phyloP scores from a whole-genome alignment of 2,888 invertebrate species.

The Dysmachus trigonus region DNA sequence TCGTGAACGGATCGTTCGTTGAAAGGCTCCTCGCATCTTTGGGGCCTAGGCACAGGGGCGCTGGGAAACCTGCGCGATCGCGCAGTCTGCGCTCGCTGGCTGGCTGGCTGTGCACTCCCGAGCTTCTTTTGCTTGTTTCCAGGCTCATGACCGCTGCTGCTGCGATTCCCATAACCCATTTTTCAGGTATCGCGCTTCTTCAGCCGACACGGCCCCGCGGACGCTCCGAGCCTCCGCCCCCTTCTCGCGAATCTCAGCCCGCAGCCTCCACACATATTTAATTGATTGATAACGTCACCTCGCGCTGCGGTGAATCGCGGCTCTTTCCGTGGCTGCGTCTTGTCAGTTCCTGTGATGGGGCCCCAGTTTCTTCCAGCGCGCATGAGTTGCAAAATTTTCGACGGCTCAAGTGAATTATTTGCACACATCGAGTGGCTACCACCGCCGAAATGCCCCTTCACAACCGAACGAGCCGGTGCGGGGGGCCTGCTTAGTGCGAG shows the following conservation, averaged over 20 bases:
- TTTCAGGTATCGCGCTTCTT: constrained; percentile 34
- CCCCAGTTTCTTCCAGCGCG: not conserved
- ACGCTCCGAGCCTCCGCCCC: not conserved
- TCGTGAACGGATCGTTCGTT: constrained; percentile 5
- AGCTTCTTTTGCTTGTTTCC: not conserved
- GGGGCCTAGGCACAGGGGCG: not conserved
- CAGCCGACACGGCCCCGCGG: not conserved
- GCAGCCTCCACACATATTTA: constrained; percentile 49
- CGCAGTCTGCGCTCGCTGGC: not conserved
- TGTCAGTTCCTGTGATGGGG: constrained; percentile 49
- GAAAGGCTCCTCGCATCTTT: not conserved
- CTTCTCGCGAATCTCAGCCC: no score
- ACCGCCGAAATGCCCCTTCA: not conserved
- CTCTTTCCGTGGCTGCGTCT: constrained; percentile 50
- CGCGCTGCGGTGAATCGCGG: constrained; percentile 50
- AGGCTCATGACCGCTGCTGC: constrained; percentile 30
- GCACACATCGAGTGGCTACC: constrained; percentile 16
- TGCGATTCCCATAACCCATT: constrained; percentile 41
- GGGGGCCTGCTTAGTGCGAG: not conserved
- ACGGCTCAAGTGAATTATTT: constrained; percentile 17
- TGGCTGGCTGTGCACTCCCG: no score
- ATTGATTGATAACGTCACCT: constrained; percentile 55
- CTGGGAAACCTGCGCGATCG: constrained; percentile 5
- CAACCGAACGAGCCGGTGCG: not conserved
- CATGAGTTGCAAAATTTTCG: constrained; percentile 35